These are phyloP conservation scores for Poicephalus gulielmi DNA, from an alignment of 2,113 vertebrate species.

Conservation along the genomic window DNA sequence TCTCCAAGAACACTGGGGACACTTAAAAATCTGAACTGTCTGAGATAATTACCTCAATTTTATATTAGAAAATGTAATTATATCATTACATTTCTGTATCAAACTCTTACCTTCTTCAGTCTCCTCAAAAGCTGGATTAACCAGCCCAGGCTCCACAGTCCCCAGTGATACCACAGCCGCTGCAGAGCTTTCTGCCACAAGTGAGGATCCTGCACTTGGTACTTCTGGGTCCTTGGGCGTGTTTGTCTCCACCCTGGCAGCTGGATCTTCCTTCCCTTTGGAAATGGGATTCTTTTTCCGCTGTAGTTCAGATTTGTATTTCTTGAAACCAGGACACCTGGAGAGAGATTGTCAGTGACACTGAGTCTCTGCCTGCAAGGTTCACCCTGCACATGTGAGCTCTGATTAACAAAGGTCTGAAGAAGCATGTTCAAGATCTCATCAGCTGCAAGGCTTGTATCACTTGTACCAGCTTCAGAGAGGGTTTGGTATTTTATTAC, in stretches of 20 bases:
- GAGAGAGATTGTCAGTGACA: neutral
- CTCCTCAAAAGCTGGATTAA: constrained; percentile 91
- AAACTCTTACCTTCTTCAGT: constrained; percentile 82
- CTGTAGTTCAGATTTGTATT: constrained; percentile 82
- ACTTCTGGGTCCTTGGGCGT: neutral
- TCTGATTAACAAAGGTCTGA: neutral
- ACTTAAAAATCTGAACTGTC: neutral
- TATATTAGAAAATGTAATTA: neutral
- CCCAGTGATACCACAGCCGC: constrained; percentile 59
- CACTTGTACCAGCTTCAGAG: neutral
- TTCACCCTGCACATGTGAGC: neutral
- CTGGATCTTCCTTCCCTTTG: constrained; percentile 78
- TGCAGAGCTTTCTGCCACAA: constrained; percentile 59
- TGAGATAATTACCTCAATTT: neutral
- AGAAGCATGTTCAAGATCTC: neutral
- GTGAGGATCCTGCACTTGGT: neutral
- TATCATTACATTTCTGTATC: neutral
- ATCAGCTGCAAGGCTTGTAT: neutral
- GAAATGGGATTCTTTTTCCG: constrained; percentile 76
- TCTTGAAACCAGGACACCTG: constrained; percentile 87
- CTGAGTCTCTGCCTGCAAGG: neutral
- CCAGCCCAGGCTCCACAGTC: constrained; percentile 82
- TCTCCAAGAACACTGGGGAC: neutral
- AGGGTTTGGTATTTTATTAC: neutral
- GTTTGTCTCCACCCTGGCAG: constrained; percentile 69